Evolutionary conservation across 2,797 vertebrate species (phyloP), one percentile per base, ranked within the genome.

Genomic region (Mormyrus proboscirostris): DNA sequence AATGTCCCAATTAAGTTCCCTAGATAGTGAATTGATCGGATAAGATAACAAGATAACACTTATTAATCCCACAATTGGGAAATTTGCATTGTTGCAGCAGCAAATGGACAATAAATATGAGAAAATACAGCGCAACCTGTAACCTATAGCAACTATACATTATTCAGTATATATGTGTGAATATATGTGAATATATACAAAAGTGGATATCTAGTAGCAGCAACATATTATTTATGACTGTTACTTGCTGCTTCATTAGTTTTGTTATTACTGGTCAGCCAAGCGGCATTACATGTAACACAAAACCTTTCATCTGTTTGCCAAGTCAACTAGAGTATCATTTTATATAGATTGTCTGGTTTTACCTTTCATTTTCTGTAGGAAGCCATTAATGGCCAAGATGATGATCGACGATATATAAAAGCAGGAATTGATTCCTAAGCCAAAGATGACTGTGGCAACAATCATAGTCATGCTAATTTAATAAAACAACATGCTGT

Each of bases 361-460:
- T 41, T 82, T 41, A 16, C 14, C 14, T 82, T 12, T 33, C 14
- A 47, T 82, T 76, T 76, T 33, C 33, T 41, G 4, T n/a, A 47
- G 76, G 33, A 47, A 82, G 76, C 41, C 38, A 19, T 47, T 82
- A 19, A 7, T 19, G 76, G 7, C 76, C 76, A 9, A 47, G 76
- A 93, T 90, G 12, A 96, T 96, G 95, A 95, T 93, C 29, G 96
- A 95, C 92, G 95, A 96, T 55, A 97, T 97, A 92, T 94, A 93
- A 85, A 96, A 95, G 88, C 87, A 90, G 93, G 93, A 79, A 94
- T 90, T 1, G 95, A 95, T 50, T 57, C 91, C 1, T 93, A 92
- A 14, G 90, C 94, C 12, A 94, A 94, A 29, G 95, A 96, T 88
- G 92, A 90, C 59, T 25, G 59, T 25, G 9, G 59, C 59, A 65